Conservation (phyloP, 1,140 invertebrate species). For the Ips nitidus region DNA sequence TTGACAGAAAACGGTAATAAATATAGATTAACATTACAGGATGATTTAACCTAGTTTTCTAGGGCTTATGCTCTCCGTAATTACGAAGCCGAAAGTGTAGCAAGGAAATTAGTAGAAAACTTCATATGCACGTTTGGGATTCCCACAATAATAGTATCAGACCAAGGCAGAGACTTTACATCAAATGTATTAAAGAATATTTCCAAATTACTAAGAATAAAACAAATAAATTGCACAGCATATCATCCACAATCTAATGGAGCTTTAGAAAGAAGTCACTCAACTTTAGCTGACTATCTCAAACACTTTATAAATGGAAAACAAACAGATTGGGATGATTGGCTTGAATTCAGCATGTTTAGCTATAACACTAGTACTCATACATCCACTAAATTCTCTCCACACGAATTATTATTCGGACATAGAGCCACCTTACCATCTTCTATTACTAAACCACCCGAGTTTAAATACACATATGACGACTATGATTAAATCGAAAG, state of each 20-base stretch:
- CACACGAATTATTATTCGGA: conserved; percentile 47
- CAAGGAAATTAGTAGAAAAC: conserved; percentile 41
- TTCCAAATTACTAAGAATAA: conserved; percentile 42
- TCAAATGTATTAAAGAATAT: conserved; percentile 44
- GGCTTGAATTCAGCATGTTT: conserved; percentile 37
- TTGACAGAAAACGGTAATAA: conserved; percentile 38
- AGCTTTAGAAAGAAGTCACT: conserved; percentile 38
- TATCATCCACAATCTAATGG: conserved; percentile 44
- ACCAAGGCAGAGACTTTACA: conserved; percentile 47
- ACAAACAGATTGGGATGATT: conserved; percentile 42
- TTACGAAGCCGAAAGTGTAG: conserved; percentile 46
- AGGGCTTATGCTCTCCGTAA: conserved; percentile 41
- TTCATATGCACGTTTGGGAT: conserved; percentile 42
- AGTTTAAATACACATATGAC: conserved; percentile 29
- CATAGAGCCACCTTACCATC: conserved; percentile 38
- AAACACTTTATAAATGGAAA: conserved; percentile 43
- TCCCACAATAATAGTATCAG: conserved; percentile 40
- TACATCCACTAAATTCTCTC: conserved; percentile 42
- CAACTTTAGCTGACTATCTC: conserved; percentile 45
- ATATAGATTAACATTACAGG: conserved; percentile 48
- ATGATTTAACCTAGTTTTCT: conserved; percentile 48
- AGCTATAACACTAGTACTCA: conserved; percentile 45
- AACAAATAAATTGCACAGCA: conserved; percentile 36
- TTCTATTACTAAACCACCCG: conserved; percentile 6
- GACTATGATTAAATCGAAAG: conserved; percentile 17